Evolutionary conservation across 1,140 invertebrate species (phyloP).

Genomic region (Orius insidiosus): DNA sequence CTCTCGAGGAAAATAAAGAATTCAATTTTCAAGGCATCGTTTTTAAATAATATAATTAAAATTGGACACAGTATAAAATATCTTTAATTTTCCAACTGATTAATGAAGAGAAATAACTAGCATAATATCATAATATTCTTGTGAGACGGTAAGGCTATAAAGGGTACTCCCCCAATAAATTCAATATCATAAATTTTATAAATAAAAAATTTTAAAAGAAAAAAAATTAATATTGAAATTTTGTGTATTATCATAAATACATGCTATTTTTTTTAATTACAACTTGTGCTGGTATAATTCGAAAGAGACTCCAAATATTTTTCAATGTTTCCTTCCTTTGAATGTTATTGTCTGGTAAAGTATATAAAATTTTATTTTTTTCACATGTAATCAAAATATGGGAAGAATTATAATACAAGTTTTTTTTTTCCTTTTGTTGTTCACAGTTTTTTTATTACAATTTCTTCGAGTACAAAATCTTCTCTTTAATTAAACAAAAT

Average conservation of each 20-base stretch:
- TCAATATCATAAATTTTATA: background rate
- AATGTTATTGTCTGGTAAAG: slow-evolving; percentile 8
- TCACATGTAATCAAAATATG: slow-evolving; percentile 7
- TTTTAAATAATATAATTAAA: no score
- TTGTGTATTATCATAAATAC: slow-evolving; percentile 13
- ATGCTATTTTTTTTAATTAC: slow-evolving; percentile 11
- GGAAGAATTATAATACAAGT: slow-evolving; percentile 13
- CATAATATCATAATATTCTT: background rate
- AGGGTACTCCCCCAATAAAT: background rate
- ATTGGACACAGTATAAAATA: no score
- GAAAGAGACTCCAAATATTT: background rate
- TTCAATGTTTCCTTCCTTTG: slow-evolving; percentile 5
- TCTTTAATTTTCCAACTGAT: no score
- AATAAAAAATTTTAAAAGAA: slow-evolving; percentile 5
- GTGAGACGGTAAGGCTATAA: background rate
- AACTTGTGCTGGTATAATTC: slow-evolving; percentile 12
- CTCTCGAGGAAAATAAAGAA: no score
- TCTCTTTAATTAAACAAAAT: slow-evolving; percentile 4
- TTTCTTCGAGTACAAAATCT: slow-evolving; percentile 2
- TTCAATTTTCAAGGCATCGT: no score
- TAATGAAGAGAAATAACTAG: background rate
- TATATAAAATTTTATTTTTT: slow-evolving; percentile 10
- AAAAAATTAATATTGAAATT: slow-evolving; percentile 8
- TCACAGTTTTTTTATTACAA: slow-evolving; percentile 1
- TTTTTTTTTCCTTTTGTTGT: slow-evolving; percentile 6